Percentiles rank a stretch among this genome's conserved stretches.
Conservation (phyloP, 2,797 vertebrate genomes). For the Manis pentadactyla region DNA sequence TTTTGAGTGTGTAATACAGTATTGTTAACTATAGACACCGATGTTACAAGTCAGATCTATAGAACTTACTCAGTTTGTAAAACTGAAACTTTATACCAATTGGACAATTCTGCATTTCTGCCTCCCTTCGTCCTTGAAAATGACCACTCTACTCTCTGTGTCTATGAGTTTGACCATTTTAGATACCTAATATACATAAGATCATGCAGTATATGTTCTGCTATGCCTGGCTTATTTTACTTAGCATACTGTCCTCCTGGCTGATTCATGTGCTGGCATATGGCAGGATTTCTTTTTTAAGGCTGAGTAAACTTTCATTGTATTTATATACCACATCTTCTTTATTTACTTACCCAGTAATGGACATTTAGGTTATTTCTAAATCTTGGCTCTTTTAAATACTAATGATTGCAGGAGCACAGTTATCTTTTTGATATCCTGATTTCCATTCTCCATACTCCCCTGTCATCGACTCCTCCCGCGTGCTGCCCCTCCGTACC, state of each 20-base stretch:
- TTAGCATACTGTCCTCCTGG: not conserved
- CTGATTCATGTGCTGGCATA: not conserved
- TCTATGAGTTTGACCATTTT: not conserved
- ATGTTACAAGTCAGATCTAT: not conserved
- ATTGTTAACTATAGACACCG: not conserved
- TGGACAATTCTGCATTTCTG: no score
- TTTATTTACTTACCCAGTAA: not conserved
- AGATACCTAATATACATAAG: not conserved
- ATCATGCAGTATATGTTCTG: not conserved
- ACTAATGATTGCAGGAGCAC: not conserved
- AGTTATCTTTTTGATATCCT: not conserved
- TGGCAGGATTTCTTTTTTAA: not conserved
- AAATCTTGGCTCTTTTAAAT: not conserved
- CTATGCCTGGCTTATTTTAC: not conserved
- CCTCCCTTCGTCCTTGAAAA: not conserved
- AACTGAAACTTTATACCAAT: not conserved
- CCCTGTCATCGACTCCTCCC: not conserved
- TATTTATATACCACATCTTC: not conserved
- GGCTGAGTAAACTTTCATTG: not conserved
- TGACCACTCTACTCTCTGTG: not conserved
- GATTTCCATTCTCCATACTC: not conserved
- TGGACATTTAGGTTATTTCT: not conserved
- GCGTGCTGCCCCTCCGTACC: no score
- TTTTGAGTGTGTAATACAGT: not conserved
- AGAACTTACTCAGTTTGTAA: not conserved